These are phyloP conservation scores for Larimichthys polyactis DNA, from an alignment of 2,113 vertebrate genomes.

Conservation along the genomic window DNA sequence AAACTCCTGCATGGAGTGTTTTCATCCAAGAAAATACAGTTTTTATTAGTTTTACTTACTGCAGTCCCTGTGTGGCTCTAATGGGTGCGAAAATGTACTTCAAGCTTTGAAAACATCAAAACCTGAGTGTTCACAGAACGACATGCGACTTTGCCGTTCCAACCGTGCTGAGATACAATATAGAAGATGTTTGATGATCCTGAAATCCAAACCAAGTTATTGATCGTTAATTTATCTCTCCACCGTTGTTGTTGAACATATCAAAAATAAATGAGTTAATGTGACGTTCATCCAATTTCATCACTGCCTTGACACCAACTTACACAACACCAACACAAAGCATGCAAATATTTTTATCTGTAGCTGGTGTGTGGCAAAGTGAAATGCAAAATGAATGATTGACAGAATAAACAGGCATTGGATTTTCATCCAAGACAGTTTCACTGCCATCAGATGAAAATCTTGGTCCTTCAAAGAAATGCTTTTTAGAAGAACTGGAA, in stretches of 20 bases:
- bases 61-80: not conserved
- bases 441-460: slow-evolving; percentile 4
- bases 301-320: slow-evolving; percentile 13
- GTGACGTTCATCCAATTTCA: not conserved
- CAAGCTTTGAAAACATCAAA: slow-evolving; percentile 10
- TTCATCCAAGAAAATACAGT: not conserved
- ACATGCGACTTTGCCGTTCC: not conserved
- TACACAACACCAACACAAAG: not conserved
- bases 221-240: not conserved
- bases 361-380: slow-evolving; percentile 7
- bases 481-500: not conserved
- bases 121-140: not conserved
- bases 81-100: slow-evolving; percentile 22
- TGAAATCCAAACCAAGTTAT: not conserved
- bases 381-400: not conserved
- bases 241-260: not conserved
- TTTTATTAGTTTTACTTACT: not conserved
- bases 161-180: not conserved
- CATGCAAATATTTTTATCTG: not conserved
- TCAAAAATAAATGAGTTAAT: not conserved
- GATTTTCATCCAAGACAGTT: slow-evolving; percentile 18
- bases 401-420: slow-evolving; percentile 24
- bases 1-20: slow-evolving; percentile 19
- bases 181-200: not conserved
- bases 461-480: not conserved